phyloP scores from a whole-genome alignment of 2,797 vertebrate species.

The Acipenser transmontanus region DNA sequence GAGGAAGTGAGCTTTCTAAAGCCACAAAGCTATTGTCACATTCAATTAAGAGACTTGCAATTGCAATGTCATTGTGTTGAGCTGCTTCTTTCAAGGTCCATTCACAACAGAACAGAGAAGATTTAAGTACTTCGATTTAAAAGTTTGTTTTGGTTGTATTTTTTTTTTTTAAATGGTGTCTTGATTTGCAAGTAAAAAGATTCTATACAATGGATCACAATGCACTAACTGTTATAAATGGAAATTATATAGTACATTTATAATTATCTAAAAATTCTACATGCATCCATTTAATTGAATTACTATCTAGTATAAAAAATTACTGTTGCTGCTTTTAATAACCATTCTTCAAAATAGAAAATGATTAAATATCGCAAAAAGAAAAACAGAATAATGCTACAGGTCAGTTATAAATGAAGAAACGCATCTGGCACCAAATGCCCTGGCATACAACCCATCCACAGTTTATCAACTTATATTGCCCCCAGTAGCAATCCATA shows the following conservation, averaged over 20 bases:
- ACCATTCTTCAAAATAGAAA: slow-evolving; percentile 5
- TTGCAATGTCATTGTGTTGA: background rate
- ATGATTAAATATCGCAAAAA: background rate
- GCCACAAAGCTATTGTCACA: slow-evolving; percentile 18
- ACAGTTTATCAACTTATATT: too few relatives aligned
- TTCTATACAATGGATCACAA: slow-evolving; percentile 16
- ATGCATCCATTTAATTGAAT: slow-evolving; percentile 15
- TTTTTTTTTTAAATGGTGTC: background rate
- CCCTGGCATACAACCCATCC: background rate
- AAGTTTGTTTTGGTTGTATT: slow-evolving; percentile 4
- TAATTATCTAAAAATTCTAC: slow-evolving; percentile 11
- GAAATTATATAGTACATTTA: slow-evolving; percentile 11
- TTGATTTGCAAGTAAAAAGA: slow-evolving; percentile 17
- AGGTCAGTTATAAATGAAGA: background rate
- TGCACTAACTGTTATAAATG: slow-evolving; percentile 14
- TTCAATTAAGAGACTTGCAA: slow-evolving; percentile 18
- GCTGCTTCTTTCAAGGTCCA: slow-evolving; percentile 21
- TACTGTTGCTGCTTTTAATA: slow-evolving; percentile 5
- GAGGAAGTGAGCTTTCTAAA: slow-evolving; percentile 4
- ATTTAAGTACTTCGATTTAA: slow-evolving; percentile 16
- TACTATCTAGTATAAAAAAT: slow-evolving; percentile 14
- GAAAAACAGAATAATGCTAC: background rate
- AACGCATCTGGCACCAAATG: background rate
- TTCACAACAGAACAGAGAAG: slow-evolving; percentile 13
- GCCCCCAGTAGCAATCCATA: too few relatives aligned